Evolutionary conservation across 2,113 vertebrate genomes (phyloP), one percentile per base, ranked within the genome.

Genomic region (Upupa epops): DNA sequence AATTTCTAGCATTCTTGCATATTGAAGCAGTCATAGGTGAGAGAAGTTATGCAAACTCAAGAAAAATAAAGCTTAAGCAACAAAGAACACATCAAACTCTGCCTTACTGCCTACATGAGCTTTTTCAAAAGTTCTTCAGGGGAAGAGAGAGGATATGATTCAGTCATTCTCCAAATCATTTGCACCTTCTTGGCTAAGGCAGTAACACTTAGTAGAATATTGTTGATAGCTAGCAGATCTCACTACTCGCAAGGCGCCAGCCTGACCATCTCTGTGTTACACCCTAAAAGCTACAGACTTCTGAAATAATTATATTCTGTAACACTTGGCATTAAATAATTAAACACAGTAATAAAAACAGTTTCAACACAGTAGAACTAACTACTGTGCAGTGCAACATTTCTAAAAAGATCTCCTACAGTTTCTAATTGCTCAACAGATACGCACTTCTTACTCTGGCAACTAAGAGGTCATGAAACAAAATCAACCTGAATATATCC

Each of bases 111-210:
- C 59, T 77, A 73, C 80, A 56, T 26, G 32, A 76, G 61, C 31
- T 31, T 74, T 59, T 65, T 88, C 72, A 52, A 87, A 70, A 66
- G 68, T 15, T 80, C 59, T 64, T 45, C 54, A 49, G 19, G 16
- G 28, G 10, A 46, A 1, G 7, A 82, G 22, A 37, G 42, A 68
- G 24, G 36, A 61, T 49, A 32, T 0, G 0, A 37, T 26, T 45
- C 31, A 86, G 17, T 65, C 87, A 64, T 63, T 66, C 32, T 55
- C 48, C 76, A 79, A 63, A 58, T 8, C 7, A 60, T 26, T 60
- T 63, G 24, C 36, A 32, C 32, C 40, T 63, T 75, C 49, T 55
- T 46, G 18, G 13, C 4, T 19, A 36, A 69, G 26, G 52, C 17
- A 78, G 20, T 37, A 60, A 19, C 9, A 28, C 21, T 70, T 49